A percentile compares a stretch with the other conserved stretches of the same genome.
Evolutionary conservation across 2,113 vertebrate genomes (phyloP).

Genomic region (Catharus fuscescens): DNA sequence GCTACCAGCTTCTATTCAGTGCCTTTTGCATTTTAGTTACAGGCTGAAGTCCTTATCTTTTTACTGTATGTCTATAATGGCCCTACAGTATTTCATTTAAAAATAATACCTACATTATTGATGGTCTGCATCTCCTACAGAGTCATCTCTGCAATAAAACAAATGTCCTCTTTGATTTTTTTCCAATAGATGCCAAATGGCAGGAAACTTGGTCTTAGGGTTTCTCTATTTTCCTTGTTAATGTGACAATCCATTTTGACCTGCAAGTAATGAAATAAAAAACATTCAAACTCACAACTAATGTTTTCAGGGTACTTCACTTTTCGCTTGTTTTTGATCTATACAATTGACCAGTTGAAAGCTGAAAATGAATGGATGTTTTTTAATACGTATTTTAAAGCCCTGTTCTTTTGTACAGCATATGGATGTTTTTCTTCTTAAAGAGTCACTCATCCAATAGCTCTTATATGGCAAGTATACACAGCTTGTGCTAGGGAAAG

Average conservation of each 20-base stretch:
- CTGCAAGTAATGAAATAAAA: background rate
- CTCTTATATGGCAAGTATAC: background rate
- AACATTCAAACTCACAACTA: background rate
- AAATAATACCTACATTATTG: slow-evolving; percentile 1
- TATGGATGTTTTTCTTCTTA: background rate
- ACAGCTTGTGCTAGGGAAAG: background rate
- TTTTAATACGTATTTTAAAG: background rate
- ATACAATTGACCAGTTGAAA: background rate
- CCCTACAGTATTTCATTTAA: background rate
- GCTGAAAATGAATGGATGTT: background rate
- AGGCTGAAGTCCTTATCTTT: background rate
- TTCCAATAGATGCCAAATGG: background rate
- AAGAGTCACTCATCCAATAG: background rate
- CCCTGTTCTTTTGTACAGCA: background rate
- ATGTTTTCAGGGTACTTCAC: background rate
- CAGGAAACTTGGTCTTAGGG: background rate
- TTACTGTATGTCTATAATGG: background rate
- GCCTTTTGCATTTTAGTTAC: background rate
- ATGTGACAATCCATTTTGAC: background rate
- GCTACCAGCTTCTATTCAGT: background rate
- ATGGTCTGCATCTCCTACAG: background rate
- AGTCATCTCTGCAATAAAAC: background rate
- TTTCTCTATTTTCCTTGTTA: background rate
- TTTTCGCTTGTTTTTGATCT: background rate
- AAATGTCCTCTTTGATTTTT: background rate